Conservation (phyloP, 2,113 vertebrate genomes). For the Phyllopteryx taeniolatus region DNA sequence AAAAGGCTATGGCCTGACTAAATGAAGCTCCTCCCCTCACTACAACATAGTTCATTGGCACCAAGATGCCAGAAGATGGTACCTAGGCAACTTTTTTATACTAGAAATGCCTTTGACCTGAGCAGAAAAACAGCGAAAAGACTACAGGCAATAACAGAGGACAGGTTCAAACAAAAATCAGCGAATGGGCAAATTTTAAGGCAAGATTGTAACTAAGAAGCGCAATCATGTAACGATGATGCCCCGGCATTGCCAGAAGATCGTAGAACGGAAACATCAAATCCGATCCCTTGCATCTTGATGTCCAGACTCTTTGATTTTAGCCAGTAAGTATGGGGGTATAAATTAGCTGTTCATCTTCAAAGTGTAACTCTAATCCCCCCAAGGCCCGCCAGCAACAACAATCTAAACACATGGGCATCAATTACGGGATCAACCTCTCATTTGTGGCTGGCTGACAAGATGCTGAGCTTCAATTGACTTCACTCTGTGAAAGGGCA, state of each 20-base stretch:
- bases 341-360: constrained; percentile 25
- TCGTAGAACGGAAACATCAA: background rate
- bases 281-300: background rate
- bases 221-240: too few species aligned
- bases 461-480: constrained; percentile 32
- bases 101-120: too few species aligned
- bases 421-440: constrained; percentile 27
- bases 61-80: too few species aligned
- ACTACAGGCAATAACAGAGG: too few species aligned
- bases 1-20: too few species aligned
- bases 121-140: too few species aligned
- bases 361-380: constrained; percentile 25
- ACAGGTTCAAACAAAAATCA: too few species aligned
- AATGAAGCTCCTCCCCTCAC: too few species aligned
- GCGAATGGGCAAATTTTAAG: too few species aligned
- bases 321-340: constrained; percentile 1
- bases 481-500: constrained; percentile 18
- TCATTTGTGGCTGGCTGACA: constrained; percentile 25
- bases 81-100: too few species aligned
- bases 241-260: background rate
- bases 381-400: constrained; percentile 18
- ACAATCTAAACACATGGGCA: constrained; percentile 41
- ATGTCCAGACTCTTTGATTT: background rate
- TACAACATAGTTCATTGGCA: too few species aligned
- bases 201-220: too few species aligned